A percentile compares a stretch with the other conserved stretches of the same genome.
Conservation (phyloP, 2,797 vertebrate genomes). For the Poliocrania exsul region DNA sequence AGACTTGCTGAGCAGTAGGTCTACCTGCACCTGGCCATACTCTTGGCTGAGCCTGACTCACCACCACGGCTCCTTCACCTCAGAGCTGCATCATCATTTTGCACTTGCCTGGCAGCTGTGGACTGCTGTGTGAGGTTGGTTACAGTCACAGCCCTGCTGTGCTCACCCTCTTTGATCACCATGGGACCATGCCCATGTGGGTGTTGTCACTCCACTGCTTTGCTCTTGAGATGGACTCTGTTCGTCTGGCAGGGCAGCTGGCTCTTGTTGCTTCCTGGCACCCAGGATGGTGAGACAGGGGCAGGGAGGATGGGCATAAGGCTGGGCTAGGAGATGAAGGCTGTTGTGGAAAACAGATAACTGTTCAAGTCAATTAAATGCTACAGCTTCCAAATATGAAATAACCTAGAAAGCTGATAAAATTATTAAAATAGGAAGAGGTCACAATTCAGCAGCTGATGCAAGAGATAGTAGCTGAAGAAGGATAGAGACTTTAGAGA, state of each 20-base stretch:
- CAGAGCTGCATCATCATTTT: background rate
- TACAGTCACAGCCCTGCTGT: background rate
- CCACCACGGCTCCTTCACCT: background rate
- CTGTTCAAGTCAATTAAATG: background rate
- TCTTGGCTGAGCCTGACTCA: background rate
- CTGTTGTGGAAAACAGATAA: background rate
- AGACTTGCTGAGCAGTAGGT: background rate
- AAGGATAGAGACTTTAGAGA: background rate
- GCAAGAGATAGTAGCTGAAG: background rate
- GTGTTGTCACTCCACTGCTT: background rate
- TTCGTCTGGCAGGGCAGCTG: background rate
- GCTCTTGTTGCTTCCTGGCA: background rate
- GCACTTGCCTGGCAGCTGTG: background rate
- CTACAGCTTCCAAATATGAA: background rate
- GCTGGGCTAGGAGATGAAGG: background rate
- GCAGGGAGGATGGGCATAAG: background rate
- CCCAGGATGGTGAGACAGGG: background rate
- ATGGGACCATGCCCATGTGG: fast-evolving
- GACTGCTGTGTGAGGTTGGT: background rate
- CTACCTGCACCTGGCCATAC: background rate
- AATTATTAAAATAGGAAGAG: background rate
- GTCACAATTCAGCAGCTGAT: background rate
- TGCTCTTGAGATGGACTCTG: fast-evolving
- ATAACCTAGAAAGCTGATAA: background rate
- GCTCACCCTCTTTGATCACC: background rate